Percentiles rank a stretch among this genome's conserved stretches.
phyloP scores from a whole-genome alignment of 2,888 invertebrate genomes.

The Scaptomyza polygonia region DNA sequence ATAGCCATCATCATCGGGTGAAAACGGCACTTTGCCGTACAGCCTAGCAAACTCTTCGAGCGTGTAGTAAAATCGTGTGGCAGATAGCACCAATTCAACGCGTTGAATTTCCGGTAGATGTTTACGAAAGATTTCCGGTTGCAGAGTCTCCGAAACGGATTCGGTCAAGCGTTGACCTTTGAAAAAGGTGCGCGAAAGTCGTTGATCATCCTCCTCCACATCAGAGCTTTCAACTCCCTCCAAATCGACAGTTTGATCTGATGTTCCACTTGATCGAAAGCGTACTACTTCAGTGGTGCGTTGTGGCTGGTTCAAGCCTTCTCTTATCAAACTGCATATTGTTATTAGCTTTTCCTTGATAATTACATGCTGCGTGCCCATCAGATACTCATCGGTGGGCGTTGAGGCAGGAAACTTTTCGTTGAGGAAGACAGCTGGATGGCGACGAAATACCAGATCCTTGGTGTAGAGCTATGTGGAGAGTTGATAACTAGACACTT shows the following conservation, averaged over 20 bases:
- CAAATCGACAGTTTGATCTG: not conserved
- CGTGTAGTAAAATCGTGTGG: constrained; percentile 70
- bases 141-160: not conserved
- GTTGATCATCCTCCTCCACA: not conserved
- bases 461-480: constrained; percentile 64
- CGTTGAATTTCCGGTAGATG: constrained; percentile 78
- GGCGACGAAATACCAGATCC: constrained; percentile 55
- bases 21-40: constrained; percentile 57
- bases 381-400: constrained; percentile 70
- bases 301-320: not conserved
- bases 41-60: constrained; percentile 57
- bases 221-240: constrained; percentile 15
- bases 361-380: constrained; percentile 75
- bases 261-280: not conserved
- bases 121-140: constrained; percentile 56
- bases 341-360: constrained; percentile 66
- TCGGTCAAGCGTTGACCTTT: not conserved
- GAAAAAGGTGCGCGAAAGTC: not conserved
- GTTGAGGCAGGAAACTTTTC: constrained; percentile 79
- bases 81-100: constrained; percentile 73
- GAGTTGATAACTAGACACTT: no score
- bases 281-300: not conserved
- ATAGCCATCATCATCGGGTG: constrained; percentile 68
- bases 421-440: constrained; percentile 68
- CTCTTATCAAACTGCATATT: constrained; percentile 45